Evolutionary conservation across 1,140 invertebrate genomes (phyloP), one percentile per base, ranked within the genome.

Genomic region (Listronotus oregonensis): DNA sequence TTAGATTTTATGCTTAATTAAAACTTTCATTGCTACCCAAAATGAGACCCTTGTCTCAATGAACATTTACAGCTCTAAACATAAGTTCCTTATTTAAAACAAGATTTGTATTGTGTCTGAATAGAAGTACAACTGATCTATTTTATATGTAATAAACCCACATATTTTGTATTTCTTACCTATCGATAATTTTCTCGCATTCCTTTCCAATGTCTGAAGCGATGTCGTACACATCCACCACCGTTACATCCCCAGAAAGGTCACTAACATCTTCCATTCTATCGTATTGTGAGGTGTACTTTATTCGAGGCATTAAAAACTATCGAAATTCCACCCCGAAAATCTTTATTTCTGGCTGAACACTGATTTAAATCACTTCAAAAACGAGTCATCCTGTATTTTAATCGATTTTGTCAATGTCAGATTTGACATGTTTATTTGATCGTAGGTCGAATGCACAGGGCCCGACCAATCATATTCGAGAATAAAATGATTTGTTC

Each of bases 141-240:
- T 27, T 27, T 27, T 5, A 27, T 27, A 27, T 27, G 21, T 27
- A 27, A 27, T 3, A 3, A 27, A 27, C 5, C 21, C 21, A 1
- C n/a, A 27, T 27, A 27, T 27, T n/a, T 27, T 27, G 21, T 27
- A 27, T n/a, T n/a, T n/a, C n/a, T 50, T 56, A 95, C 66, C 83
- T 84, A 79, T 97, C n/a, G 74, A 98, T 97, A 51, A 98, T 88
- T 80, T 93, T 92, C n/a, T 98, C 95, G 76, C 97, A 97, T 83
- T 98, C n/a, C n/a, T 96, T 95, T 46, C 96, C 96, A 80, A 99
- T 98, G 71, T 94, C 94, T n/a, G 94, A 92, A 10, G 96, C 96
- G 74, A 97, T 87, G 79, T 97, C 96, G 77, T 98, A 98, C 49
- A 99, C 96, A 83, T 98, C 95, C 59, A 96, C 92, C 21, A 97